These are phyloP conservation scores for Calephelis perditalis DNA, from an alignment of 2,888 invertebrate species.

Conservation along the genomic window DNA sequence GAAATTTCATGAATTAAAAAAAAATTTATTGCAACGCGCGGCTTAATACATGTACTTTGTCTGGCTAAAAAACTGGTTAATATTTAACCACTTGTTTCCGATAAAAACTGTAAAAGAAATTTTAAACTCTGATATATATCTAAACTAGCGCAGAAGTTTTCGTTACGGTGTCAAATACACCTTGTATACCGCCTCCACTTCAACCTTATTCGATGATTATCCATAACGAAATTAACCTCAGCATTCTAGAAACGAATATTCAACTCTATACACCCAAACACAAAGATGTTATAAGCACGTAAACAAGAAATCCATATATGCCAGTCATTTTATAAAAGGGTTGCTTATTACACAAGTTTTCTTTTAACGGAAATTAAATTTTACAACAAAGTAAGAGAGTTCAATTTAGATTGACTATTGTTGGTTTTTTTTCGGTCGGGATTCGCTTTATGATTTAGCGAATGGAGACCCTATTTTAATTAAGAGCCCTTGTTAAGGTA, in stretches of 20 bases:
- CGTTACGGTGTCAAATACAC: not conserved
- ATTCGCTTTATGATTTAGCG: constrained; percentile 9
- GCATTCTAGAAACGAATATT: not conserved
- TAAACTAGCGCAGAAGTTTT: not conserved
- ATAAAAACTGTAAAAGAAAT: too few species aligned
- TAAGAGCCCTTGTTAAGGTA: constrained; percentile 9
- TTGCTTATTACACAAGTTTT: constrained; percentile 24
- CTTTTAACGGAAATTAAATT: not conserved
- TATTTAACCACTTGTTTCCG: too few species aligned
- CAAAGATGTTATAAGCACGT: constrained; percentile 14
- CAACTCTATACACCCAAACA: not conserved
- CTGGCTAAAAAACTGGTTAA: too few species aligned
- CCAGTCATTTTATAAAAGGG: constrained; percentile 31
- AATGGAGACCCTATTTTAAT: constrained; percentile 12
- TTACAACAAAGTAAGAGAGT: not conserved
- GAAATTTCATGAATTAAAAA: too few species aligned
- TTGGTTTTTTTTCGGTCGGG: not conserved
- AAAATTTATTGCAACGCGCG: too few species aligned
- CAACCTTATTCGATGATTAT: not conserved
- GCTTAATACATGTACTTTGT: too few species aligned
- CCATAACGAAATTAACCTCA: not conserved
- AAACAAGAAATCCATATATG: constrained; percentile 26
- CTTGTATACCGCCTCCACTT: not conserved
- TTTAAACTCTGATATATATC: not conserved
- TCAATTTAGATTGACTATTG: not conserved